Percentiles rank a stretch among this genome's conserved stretches.
phyloP scores from a whole-genome alignment of 2,113 vertebrate genomes.

The Pelobates fuscus region DNA sequence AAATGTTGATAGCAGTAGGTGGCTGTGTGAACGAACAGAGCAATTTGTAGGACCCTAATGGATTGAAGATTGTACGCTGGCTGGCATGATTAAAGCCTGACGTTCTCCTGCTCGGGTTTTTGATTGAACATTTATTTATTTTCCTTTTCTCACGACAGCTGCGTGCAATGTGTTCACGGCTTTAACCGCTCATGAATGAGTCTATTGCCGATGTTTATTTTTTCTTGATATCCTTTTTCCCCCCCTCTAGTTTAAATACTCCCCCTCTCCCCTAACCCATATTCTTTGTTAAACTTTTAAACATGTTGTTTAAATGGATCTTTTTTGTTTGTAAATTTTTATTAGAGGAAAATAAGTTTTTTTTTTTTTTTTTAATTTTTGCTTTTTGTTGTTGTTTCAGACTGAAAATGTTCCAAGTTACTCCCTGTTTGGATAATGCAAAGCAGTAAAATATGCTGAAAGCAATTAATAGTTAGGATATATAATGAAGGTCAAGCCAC shows the following conservation, averaged over 20 bases:
- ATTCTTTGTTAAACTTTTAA: slow-evolving; percentile 42
- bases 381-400: no score
- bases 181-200: slow-evolving; percentile 60
- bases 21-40: no score
- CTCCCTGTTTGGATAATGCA: no score
- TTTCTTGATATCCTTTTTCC: slow-evolving; percentile 59
- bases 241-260: slow-evolving; percentile 35
- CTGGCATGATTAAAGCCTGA: slow-evolving; percentile 66
- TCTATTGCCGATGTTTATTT: slow-evolving; percentile 70
- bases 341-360: no score
- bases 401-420: no score
- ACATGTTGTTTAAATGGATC: slow-evolving; percentile 53
- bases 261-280: background rate
- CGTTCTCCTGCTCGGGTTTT: slow-evolving; percentile 57
- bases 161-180: slow-evolving; percentile 67
- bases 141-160: slow-evolving; percentile 72
- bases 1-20: no score
- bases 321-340: no score
- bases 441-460: no score
- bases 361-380: background rate
- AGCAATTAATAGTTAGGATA: no score
- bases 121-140: slow-evolving; percentile 70
- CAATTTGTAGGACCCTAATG: slow-evolving; percentile 50
- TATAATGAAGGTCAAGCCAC: no score
- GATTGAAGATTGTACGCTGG: slow-evolving; percentile 65